These are phyloP conservation scores for Cavia porcellus DNA, from an alignment of 2,113 vertebrate genomes.

Conservation along the genomic window DNA sequence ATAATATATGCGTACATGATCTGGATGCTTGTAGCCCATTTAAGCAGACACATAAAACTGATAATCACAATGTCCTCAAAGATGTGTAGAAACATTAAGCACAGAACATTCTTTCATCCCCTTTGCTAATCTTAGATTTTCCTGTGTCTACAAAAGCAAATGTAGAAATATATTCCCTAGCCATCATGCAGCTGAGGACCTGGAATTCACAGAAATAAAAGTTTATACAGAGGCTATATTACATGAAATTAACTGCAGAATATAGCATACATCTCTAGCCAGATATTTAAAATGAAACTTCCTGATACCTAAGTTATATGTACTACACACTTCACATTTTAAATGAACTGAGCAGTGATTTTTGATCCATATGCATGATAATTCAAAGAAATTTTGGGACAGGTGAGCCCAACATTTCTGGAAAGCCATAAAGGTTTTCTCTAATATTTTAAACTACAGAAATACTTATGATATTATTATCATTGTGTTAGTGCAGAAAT, in stretches of 20 bases:
- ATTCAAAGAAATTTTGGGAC: neutral
- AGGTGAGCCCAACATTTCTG: too few relatives aligned
- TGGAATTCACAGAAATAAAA: neutral
- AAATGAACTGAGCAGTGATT: too few relatives aligned
- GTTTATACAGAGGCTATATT: neutral
- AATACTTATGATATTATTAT: too few relatives aligned
- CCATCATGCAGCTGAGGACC: neutral
- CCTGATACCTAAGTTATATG: neutral
- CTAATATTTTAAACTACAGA: too few relatives aligned
- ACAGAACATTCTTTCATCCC: neutral
- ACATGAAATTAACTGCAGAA: neutral
- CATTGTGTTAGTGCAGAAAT: too few relatives aligned
- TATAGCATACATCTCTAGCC: neutral
- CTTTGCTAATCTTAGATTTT: neutral
- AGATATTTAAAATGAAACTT: neutral
- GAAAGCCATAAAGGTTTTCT: too few relatives aligned
- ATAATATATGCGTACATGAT: neutral
- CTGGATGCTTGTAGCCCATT: neutral
- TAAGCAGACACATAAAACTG: neutral
- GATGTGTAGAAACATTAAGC: neutral
- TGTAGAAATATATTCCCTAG: too few relatives aligned
- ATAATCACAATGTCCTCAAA: neutral
- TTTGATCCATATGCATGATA: too few relatives aligned
- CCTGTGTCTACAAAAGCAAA: neutral
- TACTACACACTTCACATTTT: neutral